Conservation (phyloP, 2,113 vertebrate species). For the Otis tarda region DNA sequence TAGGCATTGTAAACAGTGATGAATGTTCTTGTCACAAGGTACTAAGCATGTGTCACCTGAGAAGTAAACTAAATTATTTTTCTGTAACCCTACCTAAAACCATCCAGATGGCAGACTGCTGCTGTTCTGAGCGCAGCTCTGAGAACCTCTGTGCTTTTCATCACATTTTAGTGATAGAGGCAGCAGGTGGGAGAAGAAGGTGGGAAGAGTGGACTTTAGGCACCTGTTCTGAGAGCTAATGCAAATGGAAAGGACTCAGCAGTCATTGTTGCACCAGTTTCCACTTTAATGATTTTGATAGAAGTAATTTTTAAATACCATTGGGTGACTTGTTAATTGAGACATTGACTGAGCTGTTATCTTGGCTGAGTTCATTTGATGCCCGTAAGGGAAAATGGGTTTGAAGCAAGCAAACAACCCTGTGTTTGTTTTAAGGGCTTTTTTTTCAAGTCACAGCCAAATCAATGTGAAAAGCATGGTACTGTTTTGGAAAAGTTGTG, state of each 20-base stretch:
- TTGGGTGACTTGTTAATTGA: not conserved
- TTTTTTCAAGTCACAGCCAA: not conserved
- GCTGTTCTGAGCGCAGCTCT: not conserved
- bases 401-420: not conserved
- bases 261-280: not conserved
- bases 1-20: not conserved
- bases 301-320: not conserved
- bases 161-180: not conserved
- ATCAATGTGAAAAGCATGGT: not conserved
- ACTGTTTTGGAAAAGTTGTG: not conserved
- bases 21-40: not conserved
- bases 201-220: not conserved
- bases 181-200: not conserved
- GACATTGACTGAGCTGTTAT: not conserved
- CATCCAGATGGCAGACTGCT: not conserved
- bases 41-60: not conserved
- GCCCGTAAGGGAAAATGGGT: not conserved
- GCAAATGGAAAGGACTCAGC: not conserved
- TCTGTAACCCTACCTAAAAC: not conserved
- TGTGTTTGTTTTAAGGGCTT: not conserved
- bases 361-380: not conserved
- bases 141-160: not conserved
- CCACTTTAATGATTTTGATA: not conserved
- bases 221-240: not conserved
- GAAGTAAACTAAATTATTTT: not conserved